Conservation (phyloP, 2,797 vertebrate genomes). For the Poecilia gillii region DNA sequence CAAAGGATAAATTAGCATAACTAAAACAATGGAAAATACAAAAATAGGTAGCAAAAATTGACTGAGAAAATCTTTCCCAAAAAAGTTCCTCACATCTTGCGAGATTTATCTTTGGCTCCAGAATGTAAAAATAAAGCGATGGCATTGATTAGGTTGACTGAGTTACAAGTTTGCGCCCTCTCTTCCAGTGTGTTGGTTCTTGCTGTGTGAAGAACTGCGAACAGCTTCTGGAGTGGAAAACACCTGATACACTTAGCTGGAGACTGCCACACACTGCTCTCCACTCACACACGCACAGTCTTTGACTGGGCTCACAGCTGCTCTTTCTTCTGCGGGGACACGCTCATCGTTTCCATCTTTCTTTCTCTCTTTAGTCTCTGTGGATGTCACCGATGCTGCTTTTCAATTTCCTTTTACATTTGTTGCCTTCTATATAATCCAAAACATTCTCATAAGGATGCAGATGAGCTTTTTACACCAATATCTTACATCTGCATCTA, state of each 20-base stretch:
- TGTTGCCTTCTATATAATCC: slow-evolving; percentile 1
- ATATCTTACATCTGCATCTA: neutral
- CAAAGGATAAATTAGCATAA: neutral
- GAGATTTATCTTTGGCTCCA: neutral
- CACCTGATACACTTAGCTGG: slow-evolving; percentile 68
- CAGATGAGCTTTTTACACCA: slow-evolving; percentile 6
- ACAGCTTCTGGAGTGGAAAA: slow-evolving; percentile 63
- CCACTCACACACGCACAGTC: neutral
- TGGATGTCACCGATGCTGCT: slow-evolving; percentile 6
- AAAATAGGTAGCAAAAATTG: neutral
- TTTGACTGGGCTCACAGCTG: slow-evolving; percentile 50
- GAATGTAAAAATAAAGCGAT: slow-evolving; percentile 18
- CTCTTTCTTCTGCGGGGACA: slow-evolving; percentile 26
- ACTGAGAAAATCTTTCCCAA: neutral
- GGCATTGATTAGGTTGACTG: slow-evolving; percentile 15
- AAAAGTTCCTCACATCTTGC: slow-evolving; percentile 4
- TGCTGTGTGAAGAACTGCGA: slow-evolving; percentile 46
- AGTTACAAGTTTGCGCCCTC: slow-evolving; percentile 37
- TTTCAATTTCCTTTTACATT: slow-evolving; percentile 33
- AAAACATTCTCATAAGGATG: slow-evolving; percentile 9
- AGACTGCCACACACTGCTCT: slow-evolving; percentile 34
- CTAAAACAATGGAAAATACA: neutral
- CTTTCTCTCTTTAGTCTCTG: neutral
- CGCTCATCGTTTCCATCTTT: slow-evolving; percentile 12
- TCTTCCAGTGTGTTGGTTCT: slow-evolving; percentile 42